These are phyloP conservation scores for Andrena dorsata DNA, from an alignment of 2,888 invertebrate genomes.

Conservation along the genomic window DNA sequence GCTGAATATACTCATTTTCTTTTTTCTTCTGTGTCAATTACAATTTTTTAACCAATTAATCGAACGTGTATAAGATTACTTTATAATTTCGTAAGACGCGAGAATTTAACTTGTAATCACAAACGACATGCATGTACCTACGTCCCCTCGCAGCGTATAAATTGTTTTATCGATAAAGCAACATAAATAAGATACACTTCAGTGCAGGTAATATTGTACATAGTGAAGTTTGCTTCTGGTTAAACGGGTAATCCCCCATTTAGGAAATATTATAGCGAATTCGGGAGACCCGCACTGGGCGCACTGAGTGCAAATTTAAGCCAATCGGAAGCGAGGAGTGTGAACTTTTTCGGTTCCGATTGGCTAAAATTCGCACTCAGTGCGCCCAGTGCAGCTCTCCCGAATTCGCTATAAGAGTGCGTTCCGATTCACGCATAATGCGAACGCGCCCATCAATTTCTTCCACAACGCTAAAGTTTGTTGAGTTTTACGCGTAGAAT, in stretches of 20 bases:
- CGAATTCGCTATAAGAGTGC: too few species aligned
- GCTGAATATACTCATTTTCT: constrained; percentile 21
- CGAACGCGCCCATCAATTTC: too few species aligned
- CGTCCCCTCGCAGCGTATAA: background rate
- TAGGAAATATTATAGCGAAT: too few species aligned
- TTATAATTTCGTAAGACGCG: constrained; percentile 9
- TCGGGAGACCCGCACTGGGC: too few species aligned
- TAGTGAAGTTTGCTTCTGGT: constrained; percentile 12
- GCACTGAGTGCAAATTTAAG: too few species aligned
- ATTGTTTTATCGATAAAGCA: constrained; percentile 58
- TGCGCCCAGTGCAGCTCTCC: too few species aligned
- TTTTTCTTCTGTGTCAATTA: background rate
- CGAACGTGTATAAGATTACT: background rate
- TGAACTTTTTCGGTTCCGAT: too few species aligned
- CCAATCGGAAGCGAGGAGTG: too few species aligned
- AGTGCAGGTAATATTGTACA: background rate
- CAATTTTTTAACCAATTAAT: background rate
- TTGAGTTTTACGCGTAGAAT: too few species aligned
- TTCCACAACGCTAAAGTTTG: too few species aligned
- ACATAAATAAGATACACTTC: background rate
- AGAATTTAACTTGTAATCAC: background rate
- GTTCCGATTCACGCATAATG: too few species aligned
- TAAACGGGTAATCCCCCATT: background rate
- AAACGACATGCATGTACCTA: background rate
- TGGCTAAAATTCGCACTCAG: too few species aligned